phyloP scores from a whole-genome alignment of 2,888 invertebrate genomes.

The Adela reaumurella region DNA sequence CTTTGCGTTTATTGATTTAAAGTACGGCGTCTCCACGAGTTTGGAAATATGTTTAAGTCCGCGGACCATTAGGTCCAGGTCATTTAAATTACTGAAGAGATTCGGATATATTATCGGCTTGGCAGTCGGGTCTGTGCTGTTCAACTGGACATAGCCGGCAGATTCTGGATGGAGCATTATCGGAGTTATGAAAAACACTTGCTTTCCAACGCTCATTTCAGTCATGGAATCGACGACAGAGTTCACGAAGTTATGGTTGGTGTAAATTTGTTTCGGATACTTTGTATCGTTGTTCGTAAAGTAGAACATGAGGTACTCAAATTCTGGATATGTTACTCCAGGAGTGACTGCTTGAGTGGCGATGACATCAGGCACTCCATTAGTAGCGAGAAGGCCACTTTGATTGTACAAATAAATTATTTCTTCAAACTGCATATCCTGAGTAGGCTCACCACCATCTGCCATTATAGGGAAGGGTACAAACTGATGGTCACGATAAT shows the following conservation, averaged over 20 bases:
- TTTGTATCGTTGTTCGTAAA: not conserved
- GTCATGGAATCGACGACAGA: not conserved
- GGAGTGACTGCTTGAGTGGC: not conserved
- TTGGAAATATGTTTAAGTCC: not conserved
- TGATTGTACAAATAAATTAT: not conserved
- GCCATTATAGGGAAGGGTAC: not conserved
- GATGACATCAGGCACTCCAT: not conserved
- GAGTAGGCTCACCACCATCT: not conserved
- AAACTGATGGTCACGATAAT: constrained; percentile 67
- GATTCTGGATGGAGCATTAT: not conserved
- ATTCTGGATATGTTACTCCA: no score
- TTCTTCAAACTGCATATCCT: not conserved
- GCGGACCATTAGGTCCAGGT: not conserved
- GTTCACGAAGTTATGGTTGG: not conserved
- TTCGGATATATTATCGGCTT: not conserved
- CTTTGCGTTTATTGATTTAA: not conserved
- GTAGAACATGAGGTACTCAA: no score
- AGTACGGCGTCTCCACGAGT: not conserved
- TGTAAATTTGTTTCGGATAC: not conserved
- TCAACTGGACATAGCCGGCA: not conserved
- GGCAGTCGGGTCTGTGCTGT: not conserved
- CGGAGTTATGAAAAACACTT: not conserved
- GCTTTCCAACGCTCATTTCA: not conserved
- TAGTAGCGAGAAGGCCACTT: not conserved
- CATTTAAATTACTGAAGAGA: not conserved